Percentiles rank a stretch among this genome's conserved stretches.
phyloP scores from a whole-genome alignment of 2,797 vertebrate genomes.

The Diceros bicornis region DNA sequence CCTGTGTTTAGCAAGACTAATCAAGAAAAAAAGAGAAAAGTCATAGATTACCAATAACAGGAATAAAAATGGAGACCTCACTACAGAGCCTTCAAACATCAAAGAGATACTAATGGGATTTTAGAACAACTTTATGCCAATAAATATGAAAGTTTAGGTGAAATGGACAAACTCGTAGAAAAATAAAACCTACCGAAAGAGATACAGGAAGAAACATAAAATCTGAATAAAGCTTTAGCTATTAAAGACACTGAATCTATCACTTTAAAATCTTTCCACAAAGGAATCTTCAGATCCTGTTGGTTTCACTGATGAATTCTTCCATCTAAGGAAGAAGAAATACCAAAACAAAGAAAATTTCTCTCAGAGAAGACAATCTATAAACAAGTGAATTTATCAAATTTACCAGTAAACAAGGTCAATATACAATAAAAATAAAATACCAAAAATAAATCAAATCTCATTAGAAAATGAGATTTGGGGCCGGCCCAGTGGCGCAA shows the following conservation, averaged over 20 bases:
- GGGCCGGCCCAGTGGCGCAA: too few relatives aligned
- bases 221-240: neutral
- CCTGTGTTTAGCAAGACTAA: neutral
- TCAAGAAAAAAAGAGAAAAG: neutral
- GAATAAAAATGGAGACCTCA: neutral
- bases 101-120: neutral
- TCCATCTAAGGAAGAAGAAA: conserved; percentile 24
- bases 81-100: neutral
- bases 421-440: conserved; percentile 37
- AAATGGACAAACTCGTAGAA: conserved; percentile 2
- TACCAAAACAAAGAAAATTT: neutral
- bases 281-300: neutral
- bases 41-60: neutral
- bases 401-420: neutral
- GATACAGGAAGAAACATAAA: neutral
- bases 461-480: neutral
- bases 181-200: conserved; percentile 1
- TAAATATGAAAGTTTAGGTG: conserved; percentile 34
- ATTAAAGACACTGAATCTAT: conserved; percentile 17
- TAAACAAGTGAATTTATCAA: neutral
- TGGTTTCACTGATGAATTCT: neutral
- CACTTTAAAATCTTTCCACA: conserved; percentile 37
- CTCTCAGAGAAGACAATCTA: neutral
- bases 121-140: conserved; percentile 5
- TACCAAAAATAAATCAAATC: neutral